Evolutionary conservation across 2,797 vertebrate genomes (phyloP).

Genomic region (Apodemus agrarius): DNA sequence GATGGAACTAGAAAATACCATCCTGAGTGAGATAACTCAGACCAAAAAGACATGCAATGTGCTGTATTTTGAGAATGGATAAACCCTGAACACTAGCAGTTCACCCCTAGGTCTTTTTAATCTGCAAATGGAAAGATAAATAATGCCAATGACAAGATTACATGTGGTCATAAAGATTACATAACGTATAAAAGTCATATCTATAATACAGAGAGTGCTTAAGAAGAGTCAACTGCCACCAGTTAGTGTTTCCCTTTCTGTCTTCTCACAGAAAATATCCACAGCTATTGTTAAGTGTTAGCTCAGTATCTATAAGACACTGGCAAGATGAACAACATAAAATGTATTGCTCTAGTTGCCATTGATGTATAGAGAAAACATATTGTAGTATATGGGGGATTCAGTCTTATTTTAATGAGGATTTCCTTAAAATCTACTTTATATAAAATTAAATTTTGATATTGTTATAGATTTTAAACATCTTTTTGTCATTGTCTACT

Average conservation of each 20-base stretch:
- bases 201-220: not conserved
- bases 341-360: not conserved
- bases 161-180: not conserved
- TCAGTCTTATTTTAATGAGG: not conserved
- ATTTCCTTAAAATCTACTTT: not conserved
- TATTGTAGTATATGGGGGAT: not conserved
- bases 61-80: not conserved
- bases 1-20: not conserved
- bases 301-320: not conserved
- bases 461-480: not conserved
- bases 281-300: not conserved
- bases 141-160: not conserved
- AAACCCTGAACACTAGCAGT: not conserved
- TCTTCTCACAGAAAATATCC: not conserved
- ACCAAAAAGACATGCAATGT: not conserved
- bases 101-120: not conserved
- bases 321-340: not conserved
- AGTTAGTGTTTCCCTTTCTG: not conserved
- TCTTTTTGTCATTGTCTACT: not conserved
- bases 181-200: not conserved
- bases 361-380: not conserved
- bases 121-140: not conserved
- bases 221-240: not conserved
- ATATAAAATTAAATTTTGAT: not conserved
- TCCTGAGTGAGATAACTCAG: not conserved